phyloP scores from a whole-genome alignment of 2,888 invertebrate genomes.

The Lasioglossum morio region DNA sequence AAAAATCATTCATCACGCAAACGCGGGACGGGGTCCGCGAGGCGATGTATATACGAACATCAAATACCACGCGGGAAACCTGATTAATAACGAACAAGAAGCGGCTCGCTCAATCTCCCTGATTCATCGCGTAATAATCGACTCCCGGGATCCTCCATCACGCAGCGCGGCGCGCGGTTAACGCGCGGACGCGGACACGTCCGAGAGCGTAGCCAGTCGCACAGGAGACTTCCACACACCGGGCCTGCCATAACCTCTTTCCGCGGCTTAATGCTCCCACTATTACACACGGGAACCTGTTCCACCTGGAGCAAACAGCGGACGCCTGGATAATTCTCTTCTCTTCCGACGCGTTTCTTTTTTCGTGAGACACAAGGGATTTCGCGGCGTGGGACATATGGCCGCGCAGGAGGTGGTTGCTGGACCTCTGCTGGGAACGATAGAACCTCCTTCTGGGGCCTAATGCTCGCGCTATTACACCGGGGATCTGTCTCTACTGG shows the following conservation, averaged over 20 bases:
- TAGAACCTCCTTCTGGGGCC: not conserved
- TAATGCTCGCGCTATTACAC: not conserved
- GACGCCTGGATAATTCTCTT: conserved; percentile 46
- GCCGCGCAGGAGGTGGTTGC: not conserved
- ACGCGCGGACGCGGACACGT: not conserved
- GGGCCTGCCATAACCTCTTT: conserved; percentile 54
- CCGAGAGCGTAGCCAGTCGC: not conserved
- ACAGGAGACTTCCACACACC: not conserved
- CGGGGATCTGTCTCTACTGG: not conserved
- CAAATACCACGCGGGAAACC: not conserved
- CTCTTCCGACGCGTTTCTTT: conserved; percentile 50
- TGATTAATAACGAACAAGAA: conserved; percentile 32
- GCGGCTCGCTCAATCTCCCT: conserved; percentile 18
- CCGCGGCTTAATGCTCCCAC: conserved; percentile 53
- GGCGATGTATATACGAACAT: not conserved
- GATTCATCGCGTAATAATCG: conserved; percentile 42
- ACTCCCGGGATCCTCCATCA: conserved; percentile 11
- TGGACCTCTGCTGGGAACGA: not conserved
- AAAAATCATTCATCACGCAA: conserved; percentile 8
- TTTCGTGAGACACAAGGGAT: conserved; percentile 4
- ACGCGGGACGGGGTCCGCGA: not conserved
- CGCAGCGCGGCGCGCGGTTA: not conserved
- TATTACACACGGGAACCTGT: conserved; percentile 57
- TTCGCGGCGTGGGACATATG: not conserved
- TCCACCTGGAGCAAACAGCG: conserved; percentile 8